Percentiles rank a stretch among this genome's conserved stretches.
phyloP scores from a whole-genome alignment of 1,140 invertebrate genomes.

The Andricus grossulariae region DNA sequence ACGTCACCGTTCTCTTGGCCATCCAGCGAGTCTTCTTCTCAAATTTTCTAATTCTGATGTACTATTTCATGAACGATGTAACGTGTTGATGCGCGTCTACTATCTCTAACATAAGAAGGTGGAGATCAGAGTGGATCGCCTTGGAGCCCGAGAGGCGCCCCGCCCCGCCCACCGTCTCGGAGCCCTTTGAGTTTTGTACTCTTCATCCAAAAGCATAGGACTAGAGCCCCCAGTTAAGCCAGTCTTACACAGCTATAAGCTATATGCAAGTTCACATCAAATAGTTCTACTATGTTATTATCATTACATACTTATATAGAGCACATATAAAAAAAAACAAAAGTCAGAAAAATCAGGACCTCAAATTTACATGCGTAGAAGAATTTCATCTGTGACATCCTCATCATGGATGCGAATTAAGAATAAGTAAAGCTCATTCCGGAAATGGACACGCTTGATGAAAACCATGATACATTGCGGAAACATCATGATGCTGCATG shows the following conservation, averaged over 20 bases:
- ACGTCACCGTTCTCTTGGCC: not conserved
- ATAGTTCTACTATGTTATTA: constrained; percentile 41
- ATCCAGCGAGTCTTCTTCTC: not conserved
- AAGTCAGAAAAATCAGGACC: too few relatives aligned
- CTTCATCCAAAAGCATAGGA: constrained; percentile 67
- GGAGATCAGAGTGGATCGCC: constrained; percentile 73
- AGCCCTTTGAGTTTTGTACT: constrained; percentile 65
- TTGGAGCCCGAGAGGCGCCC: constrained; percentile 72
- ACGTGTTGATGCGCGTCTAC: constrained; percentile 69
- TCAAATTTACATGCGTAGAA: too few relatives aligned
- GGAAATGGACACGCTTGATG: too few relatives aligned
- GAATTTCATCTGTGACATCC: too few relatives aligned
- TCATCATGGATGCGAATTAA: too few relatives aligned
- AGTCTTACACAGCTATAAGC: constrained; percentile 54
- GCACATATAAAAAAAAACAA: too few relatives aligned
- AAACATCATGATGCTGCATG: too few relatives aligned
- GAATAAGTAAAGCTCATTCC: too few relatives aligned
- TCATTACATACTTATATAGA: too few relatives aligned
- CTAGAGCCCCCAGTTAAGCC: constrained; percentile 47
- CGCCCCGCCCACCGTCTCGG: constrained; percentile 72
- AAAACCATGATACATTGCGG: too few relatives aligned
- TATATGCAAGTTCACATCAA: constrained; percentile 48
- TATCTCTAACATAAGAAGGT: constrained; percentile 66
- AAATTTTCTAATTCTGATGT: constrained; percentile 48
- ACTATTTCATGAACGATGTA: constrained; percentile 68